Percentiles rank a stretch among this genome's conserved stretches.
These are phyloP conservation scores for Carassius auratus DNA, from an alignment of 2,113 vertebrate species.

Conservation along the genomic window DNA sequence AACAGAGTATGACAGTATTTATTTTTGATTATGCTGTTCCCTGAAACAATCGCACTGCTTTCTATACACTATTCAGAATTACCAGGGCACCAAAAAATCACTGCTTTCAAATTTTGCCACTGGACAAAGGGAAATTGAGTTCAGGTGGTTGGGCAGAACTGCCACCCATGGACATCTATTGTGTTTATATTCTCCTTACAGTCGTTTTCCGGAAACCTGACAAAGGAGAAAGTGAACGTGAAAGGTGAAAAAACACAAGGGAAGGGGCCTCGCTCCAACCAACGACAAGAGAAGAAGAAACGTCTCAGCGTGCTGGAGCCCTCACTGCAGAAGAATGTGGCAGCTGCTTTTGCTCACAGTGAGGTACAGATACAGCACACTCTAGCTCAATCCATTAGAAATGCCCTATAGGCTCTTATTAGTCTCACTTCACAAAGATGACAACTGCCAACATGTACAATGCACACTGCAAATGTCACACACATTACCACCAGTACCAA, in stretches of 20 bases:
- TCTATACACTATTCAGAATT: not conserved
- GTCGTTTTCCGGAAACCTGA: slow-evolving; percentile 45
- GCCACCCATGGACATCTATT: slow-evolving; percentile 25
- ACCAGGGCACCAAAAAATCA: slow-evolving; percentile 14
- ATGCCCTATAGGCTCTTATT: not conserved
- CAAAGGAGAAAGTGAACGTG: slow-evolving; percentile 49
- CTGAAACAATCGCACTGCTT: not conserved
- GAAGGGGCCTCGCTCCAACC: slow-evolving; percentile 28
- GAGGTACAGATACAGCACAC: slow-evolving; percentile 38
- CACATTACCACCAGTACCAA: not conserved
- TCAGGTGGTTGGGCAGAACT: slow-evolving; percentile 20
- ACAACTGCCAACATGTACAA: not conserved
- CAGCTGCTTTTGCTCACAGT: slow-evolving; percentile 53
- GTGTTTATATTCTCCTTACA: slow-evolving; percentile 33
- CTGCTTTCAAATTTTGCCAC: slow-evolving; percentile 3
- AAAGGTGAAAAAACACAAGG: slow-evolving; percentile 36
- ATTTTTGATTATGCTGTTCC: not conserved
- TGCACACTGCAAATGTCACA: not conserved
- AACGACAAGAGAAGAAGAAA: slow-evolving; percentile 53
- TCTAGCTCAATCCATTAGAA: not conserved
- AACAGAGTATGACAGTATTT: not conserved
- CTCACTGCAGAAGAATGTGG: slow-evolving; percentile 52
- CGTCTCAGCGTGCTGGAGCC: slow-evolving; percentile 45
- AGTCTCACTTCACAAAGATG: slow-evolving; percentile 1
- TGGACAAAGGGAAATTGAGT: slow-evolving; percentile 21